Evolutionary conservation across 1,140 invertebrate genomes (phyloP).

Genomic region (Heterodera carotae): DNA sequence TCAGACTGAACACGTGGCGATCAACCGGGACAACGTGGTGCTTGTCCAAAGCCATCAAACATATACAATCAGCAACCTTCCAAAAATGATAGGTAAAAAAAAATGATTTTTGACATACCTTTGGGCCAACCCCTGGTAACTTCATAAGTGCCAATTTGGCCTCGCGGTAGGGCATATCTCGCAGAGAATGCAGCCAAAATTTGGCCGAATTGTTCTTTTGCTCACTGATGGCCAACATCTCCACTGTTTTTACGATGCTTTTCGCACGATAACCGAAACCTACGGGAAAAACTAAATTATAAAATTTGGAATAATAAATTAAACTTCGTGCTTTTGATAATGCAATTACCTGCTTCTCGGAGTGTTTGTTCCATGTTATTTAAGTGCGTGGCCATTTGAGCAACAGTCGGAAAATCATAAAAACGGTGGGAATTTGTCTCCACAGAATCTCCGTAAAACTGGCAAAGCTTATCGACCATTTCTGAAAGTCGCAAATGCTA

Average conservation of each 20-base stretch:
- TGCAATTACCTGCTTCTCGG: conserved; percentile 32
- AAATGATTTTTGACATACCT: conserved; percentile 32
- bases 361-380: conserved; percentile 74
- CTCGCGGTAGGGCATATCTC: conserved; percentile 27
- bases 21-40: conserved; percentile 87
- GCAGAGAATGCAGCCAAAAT: conserved; percentile 32
- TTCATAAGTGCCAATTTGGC: conserved; percentile 33
- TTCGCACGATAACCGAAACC: conserved; percentile 88
- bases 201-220: neutral
- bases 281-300: neutral
- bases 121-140: conserved; percentile 47
- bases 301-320: neutral
- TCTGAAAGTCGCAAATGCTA: too few relatives aligned
- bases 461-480: conserved; percentile 88
- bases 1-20: conserved; percentile 93
- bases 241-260: conserved; percentile 72
- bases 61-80: conserved; percentile 95
- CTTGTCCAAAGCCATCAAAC: conserved; percentile 90
- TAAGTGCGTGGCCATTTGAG: conserved; percentile 69
- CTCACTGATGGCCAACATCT: conserved; percentile 21
- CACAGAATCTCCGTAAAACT: conserved; percentile 75
- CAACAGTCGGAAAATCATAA: conserved; percentile 80
- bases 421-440: conserved; percentile 67
- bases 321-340: neutral
- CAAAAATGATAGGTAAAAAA: conserved; percentile 41